phyloP scores from a whole-genome alignment of 2,113 vertebrate genomes.

The Probosciger aterrimus region DNA sequence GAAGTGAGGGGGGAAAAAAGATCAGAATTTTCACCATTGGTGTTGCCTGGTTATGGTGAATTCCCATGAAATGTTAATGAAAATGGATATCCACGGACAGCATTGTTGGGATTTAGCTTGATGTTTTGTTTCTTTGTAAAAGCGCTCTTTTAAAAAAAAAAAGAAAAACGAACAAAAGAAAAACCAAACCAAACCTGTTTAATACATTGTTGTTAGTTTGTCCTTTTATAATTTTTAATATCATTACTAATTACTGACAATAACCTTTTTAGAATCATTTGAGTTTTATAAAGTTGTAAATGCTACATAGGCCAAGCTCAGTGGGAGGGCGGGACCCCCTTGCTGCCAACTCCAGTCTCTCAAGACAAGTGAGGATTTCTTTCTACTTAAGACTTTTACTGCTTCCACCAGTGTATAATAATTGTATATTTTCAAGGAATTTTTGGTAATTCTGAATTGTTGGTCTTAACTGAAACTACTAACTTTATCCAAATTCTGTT shows the following conservation, averaged over 20 bases:
- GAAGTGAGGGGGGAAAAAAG: too few relatives aligned
- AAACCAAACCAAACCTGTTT: not conserved
- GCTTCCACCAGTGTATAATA: not conserved
- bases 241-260: not conserved
- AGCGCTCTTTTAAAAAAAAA: not conserved
- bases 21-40: not conserved
- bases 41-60: not conserved
- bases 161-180: too few relatives aligned
- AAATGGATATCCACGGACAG: not conserved
- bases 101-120: not conserved
- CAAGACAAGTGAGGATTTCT: not conserved
- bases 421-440: not conserved
- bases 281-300: not conserved
- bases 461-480: not conserved
- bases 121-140: not conserved
- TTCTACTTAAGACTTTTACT: not conserved
- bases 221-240: not conserved
- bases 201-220: not conserved
- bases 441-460: not conserved
- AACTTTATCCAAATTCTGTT: not conserved
- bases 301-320: not conserved
- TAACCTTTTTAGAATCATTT: not conserved
- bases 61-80: not conserved
- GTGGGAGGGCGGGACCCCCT: fast-evolving
- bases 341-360: not conserved